phyloP scores from a whole-genome alignment of 2,113 vertebrate species.

The Thamnophis sirtalis region DNA sequence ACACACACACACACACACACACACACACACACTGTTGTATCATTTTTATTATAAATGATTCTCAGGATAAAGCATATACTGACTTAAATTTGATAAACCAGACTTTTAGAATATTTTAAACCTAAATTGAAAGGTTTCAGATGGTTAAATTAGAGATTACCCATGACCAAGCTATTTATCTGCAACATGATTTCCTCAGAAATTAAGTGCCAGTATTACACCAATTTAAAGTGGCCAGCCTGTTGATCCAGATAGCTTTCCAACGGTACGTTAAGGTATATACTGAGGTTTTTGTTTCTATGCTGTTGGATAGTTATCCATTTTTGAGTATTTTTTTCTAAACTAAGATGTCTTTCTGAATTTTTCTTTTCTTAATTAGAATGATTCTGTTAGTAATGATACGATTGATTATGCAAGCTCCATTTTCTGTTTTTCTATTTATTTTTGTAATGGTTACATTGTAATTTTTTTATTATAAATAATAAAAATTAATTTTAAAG shows the following conservation, averaged over 20 bases:
- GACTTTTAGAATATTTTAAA: neutral
- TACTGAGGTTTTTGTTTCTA: neutral
- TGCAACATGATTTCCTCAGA: neutral
- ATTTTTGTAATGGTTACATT: neutral
- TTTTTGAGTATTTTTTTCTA: neutral
- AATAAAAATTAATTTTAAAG: neutral
- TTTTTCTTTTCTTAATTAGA: neutral
- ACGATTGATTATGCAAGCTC: neutral
- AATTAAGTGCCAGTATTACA: neutral
- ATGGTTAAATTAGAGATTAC: neutral
- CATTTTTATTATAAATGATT: neutral
- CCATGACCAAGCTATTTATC: neutral
- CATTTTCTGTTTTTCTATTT: neutral
- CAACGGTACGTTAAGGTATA: neutral
- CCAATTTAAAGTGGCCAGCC: neutral
- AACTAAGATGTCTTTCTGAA: neutral
- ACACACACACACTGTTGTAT: no score
- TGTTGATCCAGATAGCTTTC: neutral
- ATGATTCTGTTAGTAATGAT: neutral
- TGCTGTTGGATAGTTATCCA: neutral
- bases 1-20: no score
- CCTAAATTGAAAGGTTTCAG: neutral
- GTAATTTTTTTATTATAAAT: neutral
- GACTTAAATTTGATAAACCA: neutral
- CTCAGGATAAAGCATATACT: neutral